Evolutionary conservation across 2,113 vertebrate species (phyloP).

Genomic region (Pogonocichla stellata): DNA sequence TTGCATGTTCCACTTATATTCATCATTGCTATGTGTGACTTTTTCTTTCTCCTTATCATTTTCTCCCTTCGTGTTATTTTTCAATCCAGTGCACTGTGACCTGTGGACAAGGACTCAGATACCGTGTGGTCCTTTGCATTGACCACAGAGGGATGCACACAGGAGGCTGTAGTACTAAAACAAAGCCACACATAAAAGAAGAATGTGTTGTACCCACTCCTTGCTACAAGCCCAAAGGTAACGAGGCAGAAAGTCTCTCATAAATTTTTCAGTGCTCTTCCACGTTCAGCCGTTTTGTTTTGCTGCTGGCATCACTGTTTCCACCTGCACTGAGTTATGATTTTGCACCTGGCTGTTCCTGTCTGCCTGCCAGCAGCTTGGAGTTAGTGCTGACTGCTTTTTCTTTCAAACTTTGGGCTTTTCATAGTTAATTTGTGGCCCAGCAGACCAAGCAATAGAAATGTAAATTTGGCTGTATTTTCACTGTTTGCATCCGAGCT

Average conservation of each 20-base stretch:
- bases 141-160: conserved; percentile 92
- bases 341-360: neutral
- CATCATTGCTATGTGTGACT: neutral
- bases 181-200: conserved; percentile 97
- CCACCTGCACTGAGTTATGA: neutral
- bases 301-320: neutral
- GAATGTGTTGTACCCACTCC: conserved; percentile 90
- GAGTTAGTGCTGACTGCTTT: neutral
- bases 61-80: neutral
- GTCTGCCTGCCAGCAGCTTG: neutral
- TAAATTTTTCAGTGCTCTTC: neutral
- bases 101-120: conserved; percentile 93
- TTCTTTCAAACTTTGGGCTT: neutral
- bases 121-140: conserved; percentile 95
- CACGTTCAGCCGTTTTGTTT: neutral
- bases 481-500: neutral
- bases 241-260: neutral
- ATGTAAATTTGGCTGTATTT: neutral
- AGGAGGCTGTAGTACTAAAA: conserved; percentile 90
- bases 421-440: neutral
- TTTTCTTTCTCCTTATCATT: neutral
- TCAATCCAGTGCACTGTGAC: conserved; percentile 90
- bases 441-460: neutral
- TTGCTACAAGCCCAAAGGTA: conserved; percentile 94
- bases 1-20: neutral